A percentile compares a stretch with the other conserved stretches of the same genome.
phyloP scores from a whole-genome alignment of 2,113 vertebrate genomes.

The cat (Felis catus) region F.catus_Fca126_mat1.0 CM031428.1:8681501-8682000 shows the following conservation, averaged over 20 bases:
- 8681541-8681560: neutral
- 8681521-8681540: neutral
- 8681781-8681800: neutral
- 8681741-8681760: neutral
- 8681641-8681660: neutral
- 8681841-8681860: neutral
- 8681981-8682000: neutral
- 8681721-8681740: neutral
- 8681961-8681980: neutral
- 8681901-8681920: neutral
- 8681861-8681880: neutral
- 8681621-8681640: neutral
- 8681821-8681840: neutral
- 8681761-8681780: neutral
- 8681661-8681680: neutral
- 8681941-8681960: neutral
- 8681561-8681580: neutral
- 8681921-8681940: neutral
- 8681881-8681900: neutral
- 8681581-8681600: neutral
- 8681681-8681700: neutral
- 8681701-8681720: neutral
- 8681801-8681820: neutral
- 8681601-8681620: neutral
- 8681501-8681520: neutral